Evolutionary conservation across 2,797 vertebrate genomes (phyloP), one percentile per base, ranked within the genome.

Genomic region (Pteronotus mesoamericanus): DNA sequence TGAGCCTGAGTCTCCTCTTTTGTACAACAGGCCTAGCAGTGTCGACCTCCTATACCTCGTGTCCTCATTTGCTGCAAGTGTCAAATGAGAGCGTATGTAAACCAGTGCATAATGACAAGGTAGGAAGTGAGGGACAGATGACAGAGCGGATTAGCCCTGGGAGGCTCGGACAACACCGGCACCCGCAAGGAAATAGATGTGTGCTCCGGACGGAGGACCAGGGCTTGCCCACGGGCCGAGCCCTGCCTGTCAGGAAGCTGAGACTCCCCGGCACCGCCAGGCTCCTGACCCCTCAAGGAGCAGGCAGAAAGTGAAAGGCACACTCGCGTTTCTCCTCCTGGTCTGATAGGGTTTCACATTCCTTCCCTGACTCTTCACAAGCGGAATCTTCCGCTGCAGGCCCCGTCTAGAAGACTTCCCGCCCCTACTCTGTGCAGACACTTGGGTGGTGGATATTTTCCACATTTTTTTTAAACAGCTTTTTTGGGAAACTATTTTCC

Each of bases 371-470:
- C 96, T 97, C 94, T 97, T 92, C 83, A 51, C 97, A 97, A 22
- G 42, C 84, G 85, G 94, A 98, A 98, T 97, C 97, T 95, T 95
- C 88, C 39, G 94, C 96, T 97, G 86, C 93, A 96, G 97, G 97
- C 96, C 98, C 98, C 72, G 96, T 97, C 98, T 97, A 92, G 94
- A 96, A 97, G 97, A 97, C 97, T 98, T 98, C 98, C 98, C 96
- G 21, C 96, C 93, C 95, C 88, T 22, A 89, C 72, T 95, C 89
- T 46, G 29, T 93, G 97, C 98, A 98, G 93, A 98, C 57, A n/a
- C 97, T 97, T 91, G 96, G 96, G 95, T 96, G 97, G 97, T 98
- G 97, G 97, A 89, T 93, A 97, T 97, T 98, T 98, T 98, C 97
- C 97, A 98, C 97, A 39, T 95, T 97, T 96, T 93, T 95, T 71